These are phyloP conservation scores for Lagopus leucura DNA, from an alignment of 2,113 vertebrate species.

Conservation along the genomic window DNA sequence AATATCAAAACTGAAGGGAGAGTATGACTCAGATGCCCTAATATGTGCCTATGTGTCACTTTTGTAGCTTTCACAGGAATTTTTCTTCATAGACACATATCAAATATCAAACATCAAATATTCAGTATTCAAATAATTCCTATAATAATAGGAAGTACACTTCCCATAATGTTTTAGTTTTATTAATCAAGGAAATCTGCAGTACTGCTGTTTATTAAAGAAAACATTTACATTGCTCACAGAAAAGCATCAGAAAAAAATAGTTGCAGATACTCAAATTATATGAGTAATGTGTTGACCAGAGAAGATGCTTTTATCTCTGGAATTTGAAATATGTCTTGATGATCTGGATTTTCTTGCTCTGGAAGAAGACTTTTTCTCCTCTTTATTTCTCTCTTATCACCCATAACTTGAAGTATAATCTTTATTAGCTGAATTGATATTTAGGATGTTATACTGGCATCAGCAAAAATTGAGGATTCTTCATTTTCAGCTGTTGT, in stretches of 20 bases:
- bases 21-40: neutral
- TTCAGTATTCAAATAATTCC: neutral
- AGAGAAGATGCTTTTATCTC: neutral
- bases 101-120: neutral
- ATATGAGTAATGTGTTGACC: neutral
- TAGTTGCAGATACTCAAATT: neutral
- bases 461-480: conserved; percentile 31
- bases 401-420: conserved; percentile 13
- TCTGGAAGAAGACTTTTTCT: neutral
- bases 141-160: neutral
- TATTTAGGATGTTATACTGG: neutral
- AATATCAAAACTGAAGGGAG: neutral
- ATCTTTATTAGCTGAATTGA: conserved; percentile 30
- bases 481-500: neutral
- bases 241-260: neutral
- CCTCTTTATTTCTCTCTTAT: conserved; percentile 40
- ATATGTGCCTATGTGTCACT: neutral
- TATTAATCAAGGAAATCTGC: neutral
- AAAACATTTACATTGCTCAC: neutral
- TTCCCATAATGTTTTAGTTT: neutral
- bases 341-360: neutral
- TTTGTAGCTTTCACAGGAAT: neutral
- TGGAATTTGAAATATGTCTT: conserved; percentile 12
- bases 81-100: neutral
- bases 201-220: neutral